Evolutionary conservation across 2,797 vertebrate species (phyloP).

Genomic region (Pteropus rufus): DNA sequence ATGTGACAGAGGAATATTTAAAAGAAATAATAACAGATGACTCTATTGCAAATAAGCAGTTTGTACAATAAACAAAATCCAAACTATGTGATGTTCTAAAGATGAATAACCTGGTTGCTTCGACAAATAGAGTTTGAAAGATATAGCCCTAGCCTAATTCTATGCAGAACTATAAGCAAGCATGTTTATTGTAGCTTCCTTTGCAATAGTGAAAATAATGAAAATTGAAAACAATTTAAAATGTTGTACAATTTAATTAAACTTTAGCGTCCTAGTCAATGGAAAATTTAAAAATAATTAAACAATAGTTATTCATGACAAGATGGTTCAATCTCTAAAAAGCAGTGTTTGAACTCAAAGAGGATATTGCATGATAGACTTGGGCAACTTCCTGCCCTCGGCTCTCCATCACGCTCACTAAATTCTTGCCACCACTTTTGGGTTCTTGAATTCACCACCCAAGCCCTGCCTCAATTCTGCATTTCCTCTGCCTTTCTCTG

Average conservation of each 20-base stretch:
- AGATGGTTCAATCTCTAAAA: not conserved
- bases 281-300: not conserved
- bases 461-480: too few relatives aligned
- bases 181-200: not conserved
- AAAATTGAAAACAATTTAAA: not conserved
- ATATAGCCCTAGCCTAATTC: not conserved
- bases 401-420: fast-evolving
- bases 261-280: not conserved
- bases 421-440: not conserved
- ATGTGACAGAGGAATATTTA: not conserved
- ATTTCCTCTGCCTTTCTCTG: not conserved
- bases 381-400: not conserved
- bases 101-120: not conserved
- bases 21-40: not conserved
- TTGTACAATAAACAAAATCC: not conserved
- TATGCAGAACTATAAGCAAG: not conserved
- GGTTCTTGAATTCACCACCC: not conserved
- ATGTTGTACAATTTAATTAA: not conserved
- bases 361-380: too few relatives aligned
- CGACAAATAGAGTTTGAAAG: not conserved
- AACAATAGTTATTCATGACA: not conserved
- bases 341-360: not conserved
- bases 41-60: not conserved
- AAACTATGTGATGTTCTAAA: not conserved
- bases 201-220: not conserved